A percentile compares a stretch with the other conserved stretches of the same genome.
Evolutionary conservation across 1,140 invertebrate genomes (phyloP).

Genomic region (Calosoma granatense): DNA sequence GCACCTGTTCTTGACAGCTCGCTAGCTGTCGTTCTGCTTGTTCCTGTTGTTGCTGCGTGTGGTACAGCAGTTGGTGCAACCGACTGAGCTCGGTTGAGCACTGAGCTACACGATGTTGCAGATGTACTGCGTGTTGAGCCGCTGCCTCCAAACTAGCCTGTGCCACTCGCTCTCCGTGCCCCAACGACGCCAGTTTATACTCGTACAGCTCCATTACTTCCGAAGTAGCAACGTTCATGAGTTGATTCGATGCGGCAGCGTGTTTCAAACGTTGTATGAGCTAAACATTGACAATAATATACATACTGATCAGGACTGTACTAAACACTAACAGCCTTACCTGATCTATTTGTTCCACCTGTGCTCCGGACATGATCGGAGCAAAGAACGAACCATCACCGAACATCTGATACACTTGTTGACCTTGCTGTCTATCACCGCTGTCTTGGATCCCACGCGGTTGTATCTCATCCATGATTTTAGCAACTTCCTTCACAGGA

Average conservation of each 20-base stretch:
- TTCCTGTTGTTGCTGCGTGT: constrained; percentile 41
- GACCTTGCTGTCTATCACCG: not conserved
- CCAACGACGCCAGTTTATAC: constrained; percentile 47
- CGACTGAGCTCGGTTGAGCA: constrained; percentile 37
- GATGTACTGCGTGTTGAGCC: constrained; percentile 36
- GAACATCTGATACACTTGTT: not conserved
- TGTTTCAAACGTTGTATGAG: constrained; percentile 14
- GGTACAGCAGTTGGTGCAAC: constrained; percentile 40
- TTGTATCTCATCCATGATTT: constrained; percentile 39
- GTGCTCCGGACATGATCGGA: constrained; percentile 19
- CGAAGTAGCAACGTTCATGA: constrained; percentile 45
- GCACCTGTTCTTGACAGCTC: constrained; percentile 14
- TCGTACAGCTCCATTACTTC: constrained; percentile 62
- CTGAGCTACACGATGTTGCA: constrained; percentile 41
- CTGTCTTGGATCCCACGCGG: constrained; percentile 19
- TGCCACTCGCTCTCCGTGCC: constrained; percentile 38
- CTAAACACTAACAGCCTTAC: too few relatives aligned
- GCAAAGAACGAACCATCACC: not conserved
- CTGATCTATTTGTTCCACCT: constrained; percentile 21
- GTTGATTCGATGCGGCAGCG: constrained; percentile 28
- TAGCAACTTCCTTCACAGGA: constrained; percentile 35
- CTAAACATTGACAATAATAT: too few relatives aligned
- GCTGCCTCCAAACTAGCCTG: constrained; percentile 43
- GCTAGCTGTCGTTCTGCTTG: constrained; percentile 21
- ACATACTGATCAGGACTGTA: constrained; percentile 22